phyloP scores from a whole-genome alignment of 2,888 invertebrate species.

The Netelia virgata region DNA sequence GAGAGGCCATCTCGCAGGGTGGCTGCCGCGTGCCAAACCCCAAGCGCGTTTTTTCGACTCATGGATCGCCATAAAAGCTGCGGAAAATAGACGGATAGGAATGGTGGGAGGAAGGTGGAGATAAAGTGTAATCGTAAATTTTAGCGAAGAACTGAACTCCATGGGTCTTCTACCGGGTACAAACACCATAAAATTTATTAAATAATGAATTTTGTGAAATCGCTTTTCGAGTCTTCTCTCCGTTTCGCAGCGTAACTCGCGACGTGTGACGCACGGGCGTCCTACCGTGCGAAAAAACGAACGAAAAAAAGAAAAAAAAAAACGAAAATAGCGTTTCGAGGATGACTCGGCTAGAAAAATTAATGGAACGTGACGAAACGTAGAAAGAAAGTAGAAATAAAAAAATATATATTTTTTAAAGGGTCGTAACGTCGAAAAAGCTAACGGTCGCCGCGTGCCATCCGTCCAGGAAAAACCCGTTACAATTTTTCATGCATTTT shows the following conservation, averaged over 20 bases:
- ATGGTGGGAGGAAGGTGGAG: background rate
- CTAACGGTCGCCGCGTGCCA: too few relatives aligned
- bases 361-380: too few relatives aligned
- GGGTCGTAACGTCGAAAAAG: too few relatives aligned
- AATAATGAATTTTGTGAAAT: constrained; percentile 31
- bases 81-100: constrained; percentile 7
- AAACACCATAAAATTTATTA: constrained; percentile 55
- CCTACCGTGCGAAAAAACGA: background rate
- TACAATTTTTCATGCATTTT: too few relatives aligned
- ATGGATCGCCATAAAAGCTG: constrained; percentile 65
- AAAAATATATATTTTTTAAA: too few relatives aligned
- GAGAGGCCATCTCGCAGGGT: constrained; percentile 38
- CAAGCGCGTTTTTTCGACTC: constrained; percentile 60
- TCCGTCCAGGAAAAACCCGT: too few relatives aligned
- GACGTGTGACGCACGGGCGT: background rate
- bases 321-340: too few relatives aligned
- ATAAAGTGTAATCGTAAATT: constrained; percentile 65
- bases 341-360: too few relatives aligned
- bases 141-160: constrained; percentile 49
- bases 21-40: constrained; percentile 55
- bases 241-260: background rate
- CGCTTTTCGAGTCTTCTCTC: constrained; percentile 11
- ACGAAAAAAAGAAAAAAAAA: background rate
- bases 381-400: too few relatives aligned
- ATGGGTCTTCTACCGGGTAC: constrained; percentile 7